phyloP scores from a whole-genome alignment of 2,113 vertebrate species.

The Meriones unguiculatus region DNA sequence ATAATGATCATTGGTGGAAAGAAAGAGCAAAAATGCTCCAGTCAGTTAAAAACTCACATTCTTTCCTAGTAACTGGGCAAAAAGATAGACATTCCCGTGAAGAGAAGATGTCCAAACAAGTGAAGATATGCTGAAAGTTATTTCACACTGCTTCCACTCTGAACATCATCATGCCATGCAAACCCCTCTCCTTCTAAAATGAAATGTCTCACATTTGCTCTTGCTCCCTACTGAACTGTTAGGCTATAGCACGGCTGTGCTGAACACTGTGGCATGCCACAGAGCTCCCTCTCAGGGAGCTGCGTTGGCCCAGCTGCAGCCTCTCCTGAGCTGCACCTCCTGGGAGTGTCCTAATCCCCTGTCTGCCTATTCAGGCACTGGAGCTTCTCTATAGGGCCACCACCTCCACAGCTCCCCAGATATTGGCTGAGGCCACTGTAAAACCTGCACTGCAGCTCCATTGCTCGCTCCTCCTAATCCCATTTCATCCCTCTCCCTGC shows the following conservation, averaged over 20 bases:
- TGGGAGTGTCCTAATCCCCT: not conserved
- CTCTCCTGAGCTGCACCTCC: not conserved
- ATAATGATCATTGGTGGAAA: no score
- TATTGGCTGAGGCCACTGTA: not conserved
- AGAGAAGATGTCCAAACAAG: conserved; percentile 3
- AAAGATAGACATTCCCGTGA: not conserved
- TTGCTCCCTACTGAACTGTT: not conserved
- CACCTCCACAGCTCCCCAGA: not conserved
- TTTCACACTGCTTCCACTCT: not conserved
- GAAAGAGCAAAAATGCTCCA: not conserved
- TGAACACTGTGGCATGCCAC: not conserved
- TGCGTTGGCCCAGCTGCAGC: not conserved
- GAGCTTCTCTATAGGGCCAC: not conserved
- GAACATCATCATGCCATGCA: not conserved
- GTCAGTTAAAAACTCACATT: not conserved
- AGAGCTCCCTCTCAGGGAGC: not conserved
- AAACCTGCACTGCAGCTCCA: not conserved
- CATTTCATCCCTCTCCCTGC: not conserved
- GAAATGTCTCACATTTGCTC: not conserved
- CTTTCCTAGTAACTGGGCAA: conserved; percentile 9
- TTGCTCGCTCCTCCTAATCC: not conserved
- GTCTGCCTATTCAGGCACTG: not conserved
- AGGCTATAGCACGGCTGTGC: not conserved
- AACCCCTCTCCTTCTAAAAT: conserved; percentile 20
- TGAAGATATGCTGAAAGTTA: not conserved